Percentiles rank a stretch among this genome's conserved stretches.
Evolutionary conservation across 2,888 invertebrate species (phyloP).

Genomic region (Microplitis deprimator): DNA sequence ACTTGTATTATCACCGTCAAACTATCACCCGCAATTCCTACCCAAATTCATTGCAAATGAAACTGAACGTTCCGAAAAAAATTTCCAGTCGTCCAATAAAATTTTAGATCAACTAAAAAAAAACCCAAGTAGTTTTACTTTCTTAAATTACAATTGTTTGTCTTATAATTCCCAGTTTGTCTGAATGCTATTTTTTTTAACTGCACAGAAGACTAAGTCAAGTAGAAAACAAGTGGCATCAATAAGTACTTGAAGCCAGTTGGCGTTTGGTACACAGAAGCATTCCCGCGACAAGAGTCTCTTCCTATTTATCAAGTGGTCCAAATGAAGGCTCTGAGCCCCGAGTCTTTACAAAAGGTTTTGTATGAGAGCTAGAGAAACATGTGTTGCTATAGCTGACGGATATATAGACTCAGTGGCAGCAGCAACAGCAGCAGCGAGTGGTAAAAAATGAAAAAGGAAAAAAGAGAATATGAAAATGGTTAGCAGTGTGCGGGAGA

Average conservation of each 20-base stretch:
- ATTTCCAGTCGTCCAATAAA: neutral
- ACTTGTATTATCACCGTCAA: neutral
- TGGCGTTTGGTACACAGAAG: neutral
- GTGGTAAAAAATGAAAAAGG: constrained; percentile 5
- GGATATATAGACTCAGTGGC: constrained; percentile 8
- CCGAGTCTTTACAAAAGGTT: neutral
- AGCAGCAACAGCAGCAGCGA: constrained; percentile 19
- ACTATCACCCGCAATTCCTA: neutral
- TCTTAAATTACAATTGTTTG: neutral
- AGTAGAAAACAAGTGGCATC: neutral
- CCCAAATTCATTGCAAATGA: neutral
- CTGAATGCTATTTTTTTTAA: neutral
- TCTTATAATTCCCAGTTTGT: neutral
- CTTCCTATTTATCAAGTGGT: constrained; percentile 1
- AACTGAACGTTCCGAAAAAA: neutral
- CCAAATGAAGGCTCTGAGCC: neutral
- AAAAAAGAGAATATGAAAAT: constrained; percentile 1
- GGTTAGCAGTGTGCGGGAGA: neutral
- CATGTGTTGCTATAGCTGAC: constrained; percentile 21
- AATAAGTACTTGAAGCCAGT: neutral
- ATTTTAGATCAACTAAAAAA: neutral
- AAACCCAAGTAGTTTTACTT: neutral
- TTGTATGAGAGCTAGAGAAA: neutral
- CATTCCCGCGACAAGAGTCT: neutral
- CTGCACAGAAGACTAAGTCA: neutral